Percentiles rank a stretch among this genome's conserved stretches.
Conservation (phyloP, 2,888 invertebrate genomes). For the Drosophila leonis region DNA sequence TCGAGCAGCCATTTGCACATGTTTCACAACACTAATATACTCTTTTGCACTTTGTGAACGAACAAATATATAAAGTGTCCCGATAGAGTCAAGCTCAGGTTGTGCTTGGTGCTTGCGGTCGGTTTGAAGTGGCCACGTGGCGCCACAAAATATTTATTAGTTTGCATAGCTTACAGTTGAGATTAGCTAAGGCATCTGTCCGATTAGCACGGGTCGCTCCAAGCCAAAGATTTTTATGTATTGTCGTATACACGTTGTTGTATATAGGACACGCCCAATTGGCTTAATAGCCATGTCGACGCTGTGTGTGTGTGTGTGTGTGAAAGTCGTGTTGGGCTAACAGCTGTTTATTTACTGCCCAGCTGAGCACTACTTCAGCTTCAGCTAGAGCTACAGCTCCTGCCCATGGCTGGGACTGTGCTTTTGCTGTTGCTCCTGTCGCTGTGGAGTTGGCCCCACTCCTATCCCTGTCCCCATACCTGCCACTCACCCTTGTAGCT, state of each 20-base stretch:
- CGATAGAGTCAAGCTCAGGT: background rate
- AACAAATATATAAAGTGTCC: background rate
- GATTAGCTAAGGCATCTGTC: slow-evolving; percentile 17
- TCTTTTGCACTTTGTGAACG: background rate
- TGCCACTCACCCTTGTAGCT: background rate
- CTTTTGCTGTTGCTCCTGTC: background rate
- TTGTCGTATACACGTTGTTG: background rate
- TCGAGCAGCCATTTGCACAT: background rate
- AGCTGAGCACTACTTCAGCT: background rate
- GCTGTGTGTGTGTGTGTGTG: slow-evolving; percentile 29
- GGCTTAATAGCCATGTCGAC: slow-evolving; percentile 62
- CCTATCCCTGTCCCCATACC: background rate
- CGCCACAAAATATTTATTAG: slow-evolving; percentile 47
- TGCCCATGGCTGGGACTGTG: background rate
- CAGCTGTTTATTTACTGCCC: slow-evolving; percentile 44
- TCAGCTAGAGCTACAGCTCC: background rate
- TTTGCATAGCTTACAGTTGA: slow-evolving; percentile 31
- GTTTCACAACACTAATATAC: background rate
- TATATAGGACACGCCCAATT: slow-evolving; percentile 44
- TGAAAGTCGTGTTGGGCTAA: slow-evolving; percentile 7
- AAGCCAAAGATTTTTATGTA: slow-evolving; percentile 1
- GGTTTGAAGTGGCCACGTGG: slow-evolving; percentile 44
- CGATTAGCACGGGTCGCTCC: slow-evolving; percentile 3
- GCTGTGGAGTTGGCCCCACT: background rate
- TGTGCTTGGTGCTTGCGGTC: slow-evolving; percentile 22